phyloP scores from a whole-genome alignment of 2,888 invertebrate species.

The Atethmia centrago region DNA sequence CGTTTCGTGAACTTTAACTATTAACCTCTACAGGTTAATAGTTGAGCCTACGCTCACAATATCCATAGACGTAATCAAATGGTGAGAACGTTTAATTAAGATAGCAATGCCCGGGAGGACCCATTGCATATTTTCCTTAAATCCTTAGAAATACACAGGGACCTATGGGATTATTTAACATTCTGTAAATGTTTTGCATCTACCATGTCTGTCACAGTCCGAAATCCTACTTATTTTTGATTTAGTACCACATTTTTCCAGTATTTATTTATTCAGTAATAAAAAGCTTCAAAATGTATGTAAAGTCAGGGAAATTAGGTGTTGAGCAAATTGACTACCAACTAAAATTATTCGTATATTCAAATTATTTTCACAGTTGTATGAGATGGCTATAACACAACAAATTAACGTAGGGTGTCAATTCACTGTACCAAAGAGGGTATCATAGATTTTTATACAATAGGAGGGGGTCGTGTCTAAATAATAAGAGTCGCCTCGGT shows the following conservation, averaged over 20 bases:
- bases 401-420: no score
- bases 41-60: slow-evolving; percentile 45
- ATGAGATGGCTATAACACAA: no score
- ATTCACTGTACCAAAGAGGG: no score
- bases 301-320: no score
- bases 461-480: no score
- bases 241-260: slow-evolving; percentile 17
- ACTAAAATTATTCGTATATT: no score
- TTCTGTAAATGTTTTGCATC: slow-evolving; percentile 21
- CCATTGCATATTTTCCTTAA: slow-evolving; percentile 46
- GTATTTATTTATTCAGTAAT: no score
- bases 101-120: slow-evolving; percentile 19
- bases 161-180: neutral
- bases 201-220: slow-evolving; percentile 3
- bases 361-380: no score
- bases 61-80: slow-evolving; percentile 41
- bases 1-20: slow-evolving; percentile 22
- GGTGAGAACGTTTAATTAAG: slow-evolving; percentile 54
- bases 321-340: no score
- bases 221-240: slow-evolving; percentile 18
- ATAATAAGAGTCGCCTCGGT: no score
- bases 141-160: slow-evolving; percentile 17
- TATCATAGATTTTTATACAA: no score
- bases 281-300: neutral
- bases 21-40: no score